A percentile compares a stretch with the other conserved stretches of the same genome.
Conservation (phyloP, 2,797 vertebrate species). For the Eulemur albifrons region DNA sequence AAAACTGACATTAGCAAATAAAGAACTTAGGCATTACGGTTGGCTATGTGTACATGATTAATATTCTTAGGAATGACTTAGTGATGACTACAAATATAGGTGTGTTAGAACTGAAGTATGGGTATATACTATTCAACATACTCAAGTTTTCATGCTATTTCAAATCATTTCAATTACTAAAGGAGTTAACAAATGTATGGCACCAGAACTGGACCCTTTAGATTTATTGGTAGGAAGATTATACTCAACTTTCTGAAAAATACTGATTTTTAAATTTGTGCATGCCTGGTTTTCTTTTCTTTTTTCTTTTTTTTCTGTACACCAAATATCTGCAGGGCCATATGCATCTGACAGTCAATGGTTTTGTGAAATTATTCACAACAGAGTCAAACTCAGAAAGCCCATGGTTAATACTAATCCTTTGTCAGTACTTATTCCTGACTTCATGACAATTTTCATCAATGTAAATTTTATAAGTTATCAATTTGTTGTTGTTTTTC, state of each 20-base stretch:
- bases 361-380: slow-evolving; percentile 27
- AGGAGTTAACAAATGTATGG: neutral
- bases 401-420: neutral
- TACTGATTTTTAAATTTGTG: neutral
- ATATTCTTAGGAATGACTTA: neutral
- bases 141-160: neutral
- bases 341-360: neutral
- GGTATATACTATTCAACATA: neutral
- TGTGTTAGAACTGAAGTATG: neutral
- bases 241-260: slow-evolving; percentile 8
- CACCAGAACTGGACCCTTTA: neutral
- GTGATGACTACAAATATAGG: neutral
- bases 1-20: neutral
- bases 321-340: neutral
- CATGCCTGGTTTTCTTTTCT: neutral
- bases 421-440: neutral
- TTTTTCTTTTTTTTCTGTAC: neutral
- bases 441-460: neutral
- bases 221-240: neutral
- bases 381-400: neutral
- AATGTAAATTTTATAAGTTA: neutral
- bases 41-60: neutral
- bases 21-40: neutral
- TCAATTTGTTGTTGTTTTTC: slow-evolving; percentile 8
- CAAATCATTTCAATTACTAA: neutral